Conservation (phyloP, 2,888 invertebrate species). For the Seira ritae region DNA sequence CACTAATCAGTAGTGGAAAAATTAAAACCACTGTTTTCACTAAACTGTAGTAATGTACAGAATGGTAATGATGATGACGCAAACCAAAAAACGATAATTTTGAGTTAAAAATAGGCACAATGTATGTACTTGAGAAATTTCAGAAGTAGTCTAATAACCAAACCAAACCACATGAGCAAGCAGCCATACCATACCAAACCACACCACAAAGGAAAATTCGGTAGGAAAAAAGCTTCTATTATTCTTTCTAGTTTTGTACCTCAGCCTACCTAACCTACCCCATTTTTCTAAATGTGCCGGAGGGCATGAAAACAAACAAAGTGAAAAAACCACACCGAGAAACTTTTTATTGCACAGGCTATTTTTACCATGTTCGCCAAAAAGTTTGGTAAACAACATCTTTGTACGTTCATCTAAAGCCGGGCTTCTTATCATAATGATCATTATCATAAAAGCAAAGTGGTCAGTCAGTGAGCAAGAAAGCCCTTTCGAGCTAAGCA, state of each 20-base stretch:
- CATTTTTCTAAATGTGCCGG: not conserved
- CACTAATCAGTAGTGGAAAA: not conserved
- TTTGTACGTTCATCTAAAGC: not conserved
- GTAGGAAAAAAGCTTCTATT: too few species aligned
- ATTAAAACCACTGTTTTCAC: not conserved
- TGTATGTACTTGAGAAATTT: slow-evolving; percentile 3
- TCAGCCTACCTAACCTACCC: not conserved
- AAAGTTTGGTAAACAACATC: not conserved
- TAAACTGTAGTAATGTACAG: not conserved
- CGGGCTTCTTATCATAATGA: not conserved
- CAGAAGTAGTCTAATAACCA: not conserved
- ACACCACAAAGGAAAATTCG: not conserved
- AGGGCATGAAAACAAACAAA: slow-evolving; percentile 12
- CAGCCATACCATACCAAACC: not conserved
- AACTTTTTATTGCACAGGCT: not conserved
- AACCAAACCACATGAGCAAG: not conserved
- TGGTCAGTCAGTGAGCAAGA: not conserved
- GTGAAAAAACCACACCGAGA: not conserved
- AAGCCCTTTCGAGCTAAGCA: not conserved
- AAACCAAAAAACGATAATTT: not conserved
- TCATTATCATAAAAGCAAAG: not conserved
- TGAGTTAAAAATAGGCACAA: not conserved
- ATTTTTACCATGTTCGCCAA: not conserved
- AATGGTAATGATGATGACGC: not conserved
- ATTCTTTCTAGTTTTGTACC: too few species aligned